Conservation (phyloP, 2,113 vertebrate genomes). For the Solenodon paradoxus region DNA sequence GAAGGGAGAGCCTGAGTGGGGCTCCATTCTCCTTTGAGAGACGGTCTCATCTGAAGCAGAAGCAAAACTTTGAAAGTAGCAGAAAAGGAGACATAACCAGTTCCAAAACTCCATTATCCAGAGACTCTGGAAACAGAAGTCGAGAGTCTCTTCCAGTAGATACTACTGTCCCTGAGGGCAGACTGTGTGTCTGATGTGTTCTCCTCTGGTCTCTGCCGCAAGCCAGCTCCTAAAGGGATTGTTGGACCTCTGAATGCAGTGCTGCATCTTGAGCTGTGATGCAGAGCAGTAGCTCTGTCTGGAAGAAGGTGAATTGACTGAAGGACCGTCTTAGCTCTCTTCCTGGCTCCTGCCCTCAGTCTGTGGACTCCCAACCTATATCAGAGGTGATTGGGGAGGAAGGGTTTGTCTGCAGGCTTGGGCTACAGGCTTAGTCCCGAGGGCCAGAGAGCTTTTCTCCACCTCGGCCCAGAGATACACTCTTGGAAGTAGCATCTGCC, state of each 20-base stretch:
- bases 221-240: accelerated
- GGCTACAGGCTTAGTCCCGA: background rate
- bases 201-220: background rate
- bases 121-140: background rate
- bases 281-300: background rate
- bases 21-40: background rate
- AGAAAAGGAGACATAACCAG: background rate
- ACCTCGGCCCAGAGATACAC: background rate
- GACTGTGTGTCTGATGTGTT: background rate
- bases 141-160: background rate
- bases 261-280: background rate
- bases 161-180: background rate
- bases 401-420: background rate
- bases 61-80: background rate
- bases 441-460: background rate
- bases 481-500: background rate
- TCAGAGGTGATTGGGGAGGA: background rate
- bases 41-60: background rate
- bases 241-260: background rate
- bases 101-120: background rate
- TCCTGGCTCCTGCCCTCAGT: background rate
- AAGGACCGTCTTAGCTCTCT: background rate
- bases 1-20: too few species aligned
- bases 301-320: background rate
- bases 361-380: background rate